Evolutionary conservation across 2,888 invertebrate genomes (phyloP).

Genomic region (Caradrina kadenii): DNA sequence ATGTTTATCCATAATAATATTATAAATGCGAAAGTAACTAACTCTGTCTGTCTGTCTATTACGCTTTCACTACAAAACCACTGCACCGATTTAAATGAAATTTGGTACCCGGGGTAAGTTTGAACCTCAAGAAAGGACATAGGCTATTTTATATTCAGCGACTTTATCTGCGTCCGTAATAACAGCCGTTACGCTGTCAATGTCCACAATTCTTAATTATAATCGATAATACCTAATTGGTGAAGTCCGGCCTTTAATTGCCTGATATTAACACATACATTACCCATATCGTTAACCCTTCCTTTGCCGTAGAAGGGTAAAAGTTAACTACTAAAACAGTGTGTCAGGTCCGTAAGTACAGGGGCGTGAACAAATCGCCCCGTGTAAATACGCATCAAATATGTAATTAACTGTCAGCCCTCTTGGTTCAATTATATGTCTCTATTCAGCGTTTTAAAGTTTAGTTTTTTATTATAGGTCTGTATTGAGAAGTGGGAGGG

Average conservation of each 20-base stretch:
- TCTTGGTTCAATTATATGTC: slow-evolving; percentile 64
- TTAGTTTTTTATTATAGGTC: slow-evolving; percentile 34
- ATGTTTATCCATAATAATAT: too few species aligned
- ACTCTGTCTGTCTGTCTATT: too few species aligned
- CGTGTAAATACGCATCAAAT: slow-evolving; percentile 63
- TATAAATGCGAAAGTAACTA: too few species aligned
- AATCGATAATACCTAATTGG: neutral
- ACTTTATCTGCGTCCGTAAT: too few species aligned
- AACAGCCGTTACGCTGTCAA: too few species aligned
- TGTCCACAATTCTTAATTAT: too few species aligned
- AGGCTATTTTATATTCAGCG: too few species aligned
- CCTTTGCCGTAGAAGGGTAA: neutral
- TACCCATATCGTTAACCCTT: neutral
- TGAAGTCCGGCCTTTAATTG: neutral
- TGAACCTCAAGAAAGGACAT: too few species aligned
- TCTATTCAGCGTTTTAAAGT: slow-evolving; percentile 44
- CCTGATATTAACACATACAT: neutral
- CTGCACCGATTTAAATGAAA: too few species aligned
- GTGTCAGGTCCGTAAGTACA: slow-evolving; percentile 25
- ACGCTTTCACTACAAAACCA: too few species aligned
- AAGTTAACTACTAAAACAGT: slow-evolving; percentile 1
- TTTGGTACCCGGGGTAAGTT: too few species aligned
- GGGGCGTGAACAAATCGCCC: slow-evolving; percentile 32
- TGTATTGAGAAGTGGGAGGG: neutral
- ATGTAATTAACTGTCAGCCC: slow-evolving; percentile 69